Evolutionary conservation across 1,140 invertebrate genomes (phyloP).

Genomic region (Drosophila repletoides): DNA sequence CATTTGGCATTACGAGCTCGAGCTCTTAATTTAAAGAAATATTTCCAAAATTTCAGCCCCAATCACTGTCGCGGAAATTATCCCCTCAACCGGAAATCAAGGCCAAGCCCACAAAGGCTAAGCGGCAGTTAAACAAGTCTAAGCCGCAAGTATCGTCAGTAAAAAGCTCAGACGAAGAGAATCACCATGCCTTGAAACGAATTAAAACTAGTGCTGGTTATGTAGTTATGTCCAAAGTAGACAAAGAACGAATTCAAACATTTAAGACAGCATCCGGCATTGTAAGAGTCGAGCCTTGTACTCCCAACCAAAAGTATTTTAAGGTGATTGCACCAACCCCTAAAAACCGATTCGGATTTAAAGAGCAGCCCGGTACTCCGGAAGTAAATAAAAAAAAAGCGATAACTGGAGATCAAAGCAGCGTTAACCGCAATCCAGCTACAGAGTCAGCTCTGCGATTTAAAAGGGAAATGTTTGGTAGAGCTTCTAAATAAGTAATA

Average conservation of each 20-base stretch:
- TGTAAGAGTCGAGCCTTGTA: conserved; percentile 59
- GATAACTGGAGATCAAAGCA: not conserved
- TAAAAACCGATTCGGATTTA: conserved; percentile 14
- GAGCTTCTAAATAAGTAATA: conserved; percentile 4
- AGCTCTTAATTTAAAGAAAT: not conserved
- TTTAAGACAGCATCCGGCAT: conserved; percentile 52
- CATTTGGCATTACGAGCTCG: not conserved
- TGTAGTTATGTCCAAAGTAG: conserved; percentile 21
- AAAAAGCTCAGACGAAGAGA: conserved; percentile 68
- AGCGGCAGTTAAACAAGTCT: not conserved
- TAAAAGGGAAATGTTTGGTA: conserved; percentile 40
- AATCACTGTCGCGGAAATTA: conserved; percentile 43
- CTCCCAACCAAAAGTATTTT: conserved; percentile 62
- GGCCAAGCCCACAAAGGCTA: not conserved
- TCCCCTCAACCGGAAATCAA: conserved; percentile 24
- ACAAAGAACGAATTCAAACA: conserved; percentile 1
- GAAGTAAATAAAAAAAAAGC: not conserved
- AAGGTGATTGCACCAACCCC: conserved; percentile 50
- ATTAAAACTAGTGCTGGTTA: conserved; percentile 56
- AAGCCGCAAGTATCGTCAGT: conserved; percentile 25
- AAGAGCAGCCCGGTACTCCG: conserved; percentile 3
- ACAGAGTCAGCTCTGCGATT: conserved; percentile 56
- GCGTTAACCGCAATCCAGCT: conserved; percentile 27
- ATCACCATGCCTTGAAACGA: conserved; percentile 16
- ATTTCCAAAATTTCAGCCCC: conserved; percentile 22